Conservation (phyloP, 2,113 vertebrate species). For the Nycticryphes semicollaris region DNA sequence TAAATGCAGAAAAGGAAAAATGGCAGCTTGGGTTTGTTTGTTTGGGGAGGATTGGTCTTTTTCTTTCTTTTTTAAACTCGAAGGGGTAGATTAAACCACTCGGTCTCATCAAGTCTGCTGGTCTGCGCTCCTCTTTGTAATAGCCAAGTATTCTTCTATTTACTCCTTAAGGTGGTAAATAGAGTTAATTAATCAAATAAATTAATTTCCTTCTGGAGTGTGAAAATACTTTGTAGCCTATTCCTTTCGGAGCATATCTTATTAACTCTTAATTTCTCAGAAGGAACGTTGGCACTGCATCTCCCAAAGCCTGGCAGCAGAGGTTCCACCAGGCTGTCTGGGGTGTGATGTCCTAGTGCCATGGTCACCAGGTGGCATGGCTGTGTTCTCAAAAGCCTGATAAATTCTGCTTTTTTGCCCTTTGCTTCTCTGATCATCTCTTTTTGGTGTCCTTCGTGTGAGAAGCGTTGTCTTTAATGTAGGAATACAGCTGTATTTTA, state of each 20-base stretch:
- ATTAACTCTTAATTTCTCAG: neutral
- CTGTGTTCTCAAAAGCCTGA: neutral
- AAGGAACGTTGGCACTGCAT: fast-evolving
- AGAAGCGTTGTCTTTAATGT: neutral
- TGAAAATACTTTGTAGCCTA: conserved; percentile 2
- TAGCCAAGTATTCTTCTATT: neutral
- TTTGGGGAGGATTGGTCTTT: neutral
- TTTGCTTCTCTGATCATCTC: neutral
- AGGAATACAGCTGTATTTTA: neutral
- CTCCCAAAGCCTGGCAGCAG: neutral
- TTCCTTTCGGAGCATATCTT: neutral
- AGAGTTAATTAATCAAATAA: neutral
- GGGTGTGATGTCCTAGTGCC: neutral
- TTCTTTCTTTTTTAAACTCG: neutral
- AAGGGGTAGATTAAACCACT: neutral
- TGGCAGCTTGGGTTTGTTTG: neutral
- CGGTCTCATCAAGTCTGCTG: neutral
- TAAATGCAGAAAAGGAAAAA: neutral
- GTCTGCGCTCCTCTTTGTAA: neutral
- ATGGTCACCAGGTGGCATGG: neutral
- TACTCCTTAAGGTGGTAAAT: neutral
- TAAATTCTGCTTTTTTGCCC: neutral
- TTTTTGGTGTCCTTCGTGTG: neutral
- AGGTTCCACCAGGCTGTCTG: neutral
- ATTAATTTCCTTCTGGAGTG: conserved; percentile 34